These are phyloP conservation scores for Muntiacus muntjak DNA, from an alignment of 2,113 vertebrate genomes.

Conservation along the genomic window DNA sequence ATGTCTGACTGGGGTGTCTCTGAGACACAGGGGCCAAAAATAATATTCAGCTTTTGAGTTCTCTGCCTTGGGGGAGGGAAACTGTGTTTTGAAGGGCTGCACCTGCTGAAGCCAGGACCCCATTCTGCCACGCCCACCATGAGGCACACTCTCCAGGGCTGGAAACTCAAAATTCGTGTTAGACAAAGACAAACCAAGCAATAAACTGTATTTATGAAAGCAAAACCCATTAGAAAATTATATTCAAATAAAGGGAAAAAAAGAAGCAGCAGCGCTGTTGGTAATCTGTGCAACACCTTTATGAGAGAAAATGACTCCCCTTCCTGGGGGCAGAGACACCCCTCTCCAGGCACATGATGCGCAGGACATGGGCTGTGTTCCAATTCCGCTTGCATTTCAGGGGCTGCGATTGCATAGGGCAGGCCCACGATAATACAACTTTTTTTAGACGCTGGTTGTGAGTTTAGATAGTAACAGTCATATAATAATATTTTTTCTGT, in stretches of 20 bases:
- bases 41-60: not conserved
- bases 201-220: constrained; percentile 60
- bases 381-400: not conserved
- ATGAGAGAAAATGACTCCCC: not conserved
- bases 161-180: not conserved
- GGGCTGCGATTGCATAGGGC: not conserved
- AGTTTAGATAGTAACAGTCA: not conserved
- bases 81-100: not conserved
- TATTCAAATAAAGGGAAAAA: constrained; percentile 14
- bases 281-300: not conserved
- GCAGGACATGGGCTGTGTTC: not conserved
- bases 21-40: not conserved
- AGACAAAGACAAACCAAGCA: not conserved
- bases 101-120: not conserved
- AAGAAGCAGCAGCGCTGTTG: not conserved
- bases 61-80: not conserved
- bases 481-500: not conserved
- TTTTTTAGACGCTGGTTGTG: not conserved
- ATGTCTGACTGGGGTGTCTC: not conserved
- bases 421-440: not conserved
- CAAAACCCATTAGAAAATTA: not conserved
- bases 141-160: not conserved
- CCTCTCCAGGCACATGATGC: not conserved
- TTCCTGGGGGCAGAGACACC: not conserved
- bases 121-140: not conserved